Conservation (phyloP, 2,113 vertebrate species). For the Mixornis gularis region DNA sequence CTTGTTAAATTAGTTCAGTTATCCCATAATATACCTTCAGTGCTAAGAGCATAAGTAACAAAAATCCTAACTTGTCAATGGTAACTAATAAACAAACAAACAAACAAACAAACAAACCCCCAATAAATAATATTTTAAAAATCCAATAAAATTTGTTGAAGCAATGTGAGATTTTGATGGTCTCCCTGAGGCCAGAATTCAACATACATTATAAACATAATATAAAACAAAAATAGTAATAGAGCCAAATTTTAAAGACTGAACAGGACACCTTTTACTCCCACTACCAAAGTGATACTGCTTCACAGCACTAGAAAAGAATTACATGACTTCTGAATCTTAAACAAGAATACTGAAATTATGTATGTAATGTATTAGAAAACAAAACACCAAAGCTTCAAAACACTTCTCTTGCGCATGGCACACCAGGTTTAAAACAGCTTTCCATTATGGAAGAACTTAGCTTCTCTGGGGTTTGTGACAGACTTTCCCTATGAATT, state of each 20-base stretch:
- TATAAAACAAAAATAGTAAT: background rate
- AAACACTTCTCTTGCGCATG: background rate
- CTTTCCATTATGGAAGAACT: background rate
- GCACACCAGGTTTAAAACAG: background rate
- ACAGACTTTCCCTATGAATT: background rate
- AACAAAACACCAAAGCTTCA: background rate
- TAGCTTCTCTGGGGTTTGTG: background rate
- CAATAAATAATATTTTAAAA: background rate
- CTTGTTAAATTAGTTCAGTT: background rate
- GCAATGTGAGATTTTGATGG: background rate
- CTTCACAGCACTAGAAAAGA: background rate
- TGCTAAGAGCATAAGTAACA: background rate
- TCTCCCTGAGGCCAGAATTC: background rate
- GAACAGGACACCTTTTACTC: background rate
- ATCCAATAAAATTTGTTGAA: background rate
- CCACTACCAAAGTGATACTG: background rate
- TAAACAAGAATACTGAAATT: background rate
- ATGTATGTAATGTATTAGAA: fast-evolving
- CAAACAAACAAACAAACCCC: background rate
- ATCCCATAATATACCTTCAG: background rate
- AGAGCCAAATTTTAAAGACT: background rate
- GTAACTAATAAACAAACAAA: background rate
- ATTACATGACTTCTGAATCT: background rate
- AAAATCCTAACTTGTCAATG: background rate
- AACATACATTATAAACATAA: background rate